Evolutionary conservation across 2,888 invertebrate genomes (phyloP).

Genomic region (Ptychoptera albimana): DNA sequence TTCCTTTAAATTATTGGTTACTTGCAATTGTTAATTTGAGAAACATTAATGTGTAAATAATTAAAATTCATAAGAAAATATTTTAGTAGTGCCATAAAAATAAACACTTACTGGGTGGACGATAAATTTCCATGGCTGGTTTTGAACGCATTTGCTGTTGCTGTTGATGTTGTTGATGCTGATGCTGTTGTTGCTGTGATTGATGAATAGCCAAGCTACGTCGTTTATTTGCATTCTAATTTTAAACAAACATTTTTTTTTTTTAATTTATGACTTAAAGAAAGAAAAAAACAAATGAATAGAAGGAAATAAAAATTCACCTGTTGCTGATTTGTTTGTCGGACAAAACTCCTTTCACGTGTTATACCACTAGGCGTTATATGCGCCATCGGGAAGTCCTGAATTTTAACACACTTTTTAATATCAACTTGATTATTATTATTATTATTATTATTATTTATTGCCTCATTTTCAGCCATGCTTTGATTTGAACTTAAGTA

Average conservation of each 20-base stretch:
- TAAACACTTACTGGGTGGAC: slow-evolving; percentile 61
- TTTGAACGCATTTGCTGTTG: slow-evolving; percentile 41
- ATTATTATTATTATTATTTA: slow-evolving; percentile 15
- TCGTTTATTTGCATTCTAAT: slow-evolving; percentile 46
- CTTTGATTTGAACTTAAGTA: too few relatives aligned
- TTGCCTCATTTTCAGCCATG: slow-evolving; percentile 1
- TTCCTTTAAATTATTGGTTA: neutral
- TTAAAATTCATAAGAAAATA: too few relatives aligned
- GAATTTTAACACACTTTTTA: slow-evolving; percentile 12
- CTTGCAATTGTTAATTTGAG: neutral
- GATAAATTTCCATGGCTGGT: slow-evolving; percentile 75
- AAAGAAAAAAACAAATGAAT: too few relatives aligned
- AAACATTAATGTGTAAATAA: neutral
- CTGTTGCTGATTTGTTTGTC: slow-evolving; percentile 35
- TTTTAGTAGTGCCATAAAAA: neutral
- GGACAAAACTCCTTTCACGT: slow-evolving; percentile 54
- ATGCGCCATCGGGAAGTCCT: slow-evolving; percentile 27
- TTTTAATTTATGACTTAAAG: too few relatives aligned
- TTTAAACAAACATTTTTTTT: too few relatives aligned
- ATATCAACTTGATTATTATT: slow-evolving; percentile 24
- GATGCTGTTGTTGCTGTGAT: slow-evolving; percentile 17
- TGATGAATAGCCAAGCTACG: slow-evolving; percentile 52
- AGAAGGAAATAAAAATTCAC: too few relatives aligned
- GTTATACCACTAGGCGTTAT: slow-evolving; percentile 35
- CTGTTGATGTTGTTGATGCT: slow-evolving; percentile 24